Percentiles rank a stretch among this genome's conserved stretches.
phyloP scores from a whole-genome alignment of 2,797 vertebrate genomes.

The Manis javanica region DNA sequence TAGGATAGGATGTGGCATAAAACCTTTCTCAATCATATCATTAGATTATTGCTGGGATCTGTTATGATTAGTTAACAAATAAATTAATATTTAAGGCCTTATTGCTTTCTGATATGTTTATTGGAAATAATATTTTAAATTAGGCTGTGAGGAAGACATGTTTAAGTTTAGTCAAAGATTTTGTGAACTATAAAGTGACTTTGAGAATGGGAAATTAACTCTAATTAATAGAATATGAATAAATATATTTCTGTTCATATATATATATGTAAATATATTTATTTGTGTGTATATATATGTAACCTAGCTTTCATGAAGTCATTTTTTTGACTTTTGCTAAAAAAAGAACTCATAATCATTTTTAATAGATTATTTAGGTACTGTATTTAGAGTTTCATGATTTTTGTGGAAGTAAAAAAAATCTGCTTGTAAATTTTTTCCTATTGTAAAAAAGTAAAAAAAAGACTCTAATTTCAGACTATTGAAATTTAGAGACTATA shows the following conservation, averaged over 20 bases:
- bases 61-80: neutral
- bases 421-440: slow-evolving; percentile 4
- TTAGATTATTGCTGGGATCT: neutral
- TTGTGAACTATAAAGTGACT: slow-evolving; percentile 47
- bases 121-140: slow-evolving; percentile 42
- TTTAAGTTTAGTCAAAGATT: slow-evolving; percentile 13
- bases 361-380: neutral
- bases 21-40: neutral
- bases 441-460: neutral
- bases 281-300: neutral
- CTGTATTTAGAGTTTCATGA: neutral
- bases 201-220: slow-evolving; percentile 62
- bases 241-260: neutral
- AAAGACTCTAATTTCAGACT: neutral
- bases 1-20: neutral
- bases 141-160: neutral
- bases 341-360: neutral
- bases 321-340: slow-evolving; percentile 44
- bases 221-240: neutral
- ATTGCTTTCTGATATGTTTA: slow-evolving; percentile 34
- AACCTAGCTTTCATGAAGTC: slow-evolving; percentile 1
- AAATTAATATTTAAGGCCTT: slow-evolving; percentile 36
- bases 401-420: slow-evolving; percentile 39
- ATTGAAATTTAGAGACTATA: neutral
- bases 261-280: neutral